phyloP scores from a whole-genome alignment of 1,140 invertebrate species.

The Drosophila sechellia region DNA sequence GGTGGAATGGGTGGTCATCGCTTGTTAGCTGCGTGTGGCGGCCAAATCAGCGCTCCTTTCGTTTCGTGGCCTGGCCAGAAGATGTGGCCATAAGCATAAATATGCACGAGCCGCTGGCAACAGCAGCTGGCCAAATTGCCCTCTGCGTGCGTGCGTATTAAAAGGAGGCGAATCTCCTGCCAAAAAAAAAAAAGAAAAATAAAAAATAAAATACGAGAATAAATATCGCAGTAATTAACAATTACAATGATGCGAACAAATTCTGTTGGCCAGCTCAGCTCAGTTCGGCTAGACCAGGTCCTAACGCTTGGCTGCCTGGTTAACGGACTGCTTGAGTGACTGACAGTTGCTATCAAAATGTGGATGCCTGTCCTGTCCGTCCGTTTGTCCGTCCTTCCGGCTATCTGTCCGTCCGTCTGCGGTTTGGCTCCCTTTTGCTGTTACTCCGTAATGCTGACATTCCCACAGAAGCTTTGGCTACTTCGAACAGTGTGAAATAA shows the following conservation, averaged over 20 bases:
- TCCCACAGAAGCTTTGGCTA: slow-evolving; percentile 16
- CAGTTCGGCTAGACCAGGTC: slow-evolving; percentile 29
- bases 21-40: slow-evolving; percentile 64
- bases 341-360: slow-evolving; percentile 69
- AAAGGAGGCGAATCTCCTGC: background rate
- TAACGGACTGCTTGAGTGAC: slow-evolving; percentile 73
- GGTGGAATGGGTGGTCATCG: slow-evolving; percentile 33
- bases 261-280: slow-evolving; percentile 23
- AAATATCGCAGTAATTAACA: slow-evolving; percentile 76
- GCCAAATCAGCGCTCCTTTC: slow-evolving; percentile 68
- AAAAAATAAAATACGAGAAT: slow-evolving; percentile 20
- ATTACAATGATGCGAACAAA: slow-evolving; percentile 74
- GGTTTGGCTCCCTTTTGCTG: slow-evolving; percentile 19
- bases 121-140: slow-evolving; percentile 59
- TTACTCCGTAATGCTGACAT: slow-evolving; percentile 27
- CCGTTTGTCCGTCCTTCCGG: background rate
- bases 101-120: slow-evolving; percentile 55
- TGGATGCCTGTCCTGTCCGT: slow-evolving; percentile 26
- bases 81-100: slow-evolving; percentile 69
- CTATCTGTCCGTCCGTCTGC: slow-evolving; percentile 11
- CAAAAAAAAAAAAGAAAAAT: background rate
- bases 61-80: slow-evolving; percentile 49
- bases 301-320: slow-evolving; percentile 60
- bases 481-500: slow-evolving; percentile 30
- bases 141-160: slow-evolving; percentile 52